Percentiles rank a stretch among this genome's conserved stretches.
Conservation (phyloP, 2,113 vertebrate species). For the Spea bombifrons region DNA sequence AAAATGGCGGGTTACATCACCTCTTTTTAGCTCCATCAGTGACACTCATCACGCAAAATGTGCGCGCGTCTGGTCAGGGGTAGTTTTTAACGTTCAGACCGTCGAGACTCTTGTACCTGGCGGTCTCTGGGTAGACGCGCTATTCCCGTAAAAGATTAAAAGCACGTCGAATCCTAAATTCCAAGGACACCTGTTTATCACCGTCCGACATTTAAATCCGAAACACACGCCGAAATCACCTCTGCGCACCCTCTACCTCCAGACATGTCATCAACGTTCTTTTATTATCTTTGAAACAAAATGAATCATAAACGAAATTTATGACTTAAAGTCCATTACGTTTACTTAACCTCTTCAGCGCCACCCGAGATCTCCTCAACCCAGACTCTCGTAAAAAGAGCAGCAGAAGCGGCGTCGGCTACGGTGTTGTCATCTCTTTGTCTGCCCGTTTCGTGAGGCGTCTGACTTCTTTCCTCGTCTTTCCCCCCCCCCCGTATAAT, state of each 20-base stretch:
- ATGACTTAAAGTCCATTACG: constrained; percentile 10
- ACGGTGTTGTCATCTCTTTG: too few relatives aligned
- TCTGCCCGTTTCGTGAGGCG: too few relatives aligned
- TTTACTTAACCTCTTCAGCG: constrained; percentile 2
- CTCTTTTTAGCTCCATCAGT: too few relatives aligned
- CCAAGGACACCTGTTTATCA: constrained; percentile 47
- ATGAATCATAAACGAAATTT: constrained; percentile 41
- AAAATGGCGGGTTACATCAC: too few relatives aligned
- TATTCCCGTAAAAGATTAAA: constrained; percentile 33
- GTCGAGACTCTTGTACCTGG: neutral
- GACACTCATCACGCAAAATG: neutral
- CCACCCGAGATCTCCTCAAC: neutral
- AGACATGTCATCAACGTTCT: constrained; percentile 26
- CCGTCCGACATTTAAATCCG: constrained; percentile 28
- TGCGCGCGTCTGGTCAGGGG: neutral
- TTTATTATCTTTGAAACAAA: constrained; percentile 40
- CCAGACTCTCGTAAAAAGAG: too few relatives aligned
- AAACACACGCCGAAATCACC: constrained; percentile 32
- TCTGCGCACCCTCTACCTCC: constrained; percentile 24
- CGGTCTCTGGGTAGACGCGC: constrained; percentile 12
- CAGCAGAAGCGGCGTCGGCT: too few relatives aligned
- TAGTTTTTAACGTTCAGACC: neutral
- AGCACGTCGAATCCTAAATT: constrained; percentile 31
- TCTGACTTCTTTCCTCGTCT: too few relatives aligned
- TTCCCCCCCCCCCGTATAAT: neutral